These are phyloP conservation scores for Thymallus thymallus DNA, from an alignment of 2,113 vertebrate species.

Conservation along the genomic window DNA sequence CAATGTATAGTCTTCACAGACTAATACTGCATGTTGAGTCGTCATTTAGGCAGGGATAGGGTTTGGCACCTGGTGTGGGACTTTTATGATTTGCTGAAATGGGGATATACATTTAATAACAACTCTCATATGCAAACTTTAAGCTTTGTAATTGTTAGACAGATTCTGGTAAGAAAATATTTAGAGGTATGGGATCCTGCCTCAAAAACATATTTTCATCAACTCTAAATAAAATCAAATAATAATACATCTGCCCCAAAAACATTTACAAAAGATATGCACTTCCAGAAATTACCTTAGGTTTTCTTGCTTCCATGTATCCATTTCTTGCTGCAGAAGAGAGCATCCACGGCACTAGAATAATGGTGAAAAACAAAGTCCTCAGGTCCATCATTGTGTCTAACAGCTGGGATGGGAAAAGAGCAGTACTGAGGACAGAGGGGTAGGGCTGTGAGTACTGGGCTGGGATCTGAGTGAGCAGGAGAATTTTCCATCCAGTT, in stretches of 20 bases:
- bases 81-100: no score
- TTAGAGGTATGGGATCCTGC: not conserved
- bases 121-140: not conserved
- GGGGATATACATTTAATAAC: no score
- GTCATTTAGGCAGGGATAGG: not conserved
- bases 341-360: constrained; percentile 73
- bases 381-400: constrained; percentile 76
- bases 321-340: constrained; percentile 57
- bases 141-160: not conserved
- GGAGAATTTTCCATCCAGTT: constrained; percentile 83
- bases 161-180: not conserved
- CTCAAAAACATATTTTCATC: not conserved
- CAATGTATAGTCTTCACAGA: no score
- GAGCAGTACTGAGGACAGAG: constrained; percentile 50
- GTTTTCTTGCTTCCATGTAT: constrained; percentile 49
- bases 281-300: constrained; percentile 47
- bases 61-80: not conserved
- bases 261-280: not conserved
- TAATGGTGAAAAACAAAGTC: constrained; percentile 68
- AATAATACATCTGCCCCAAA: not conserved
- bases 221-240: not conserved
- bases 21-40: not conserved
- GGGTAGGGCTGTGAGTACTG: constrained; percentile 54
- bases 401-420: constrained; percentile 43
- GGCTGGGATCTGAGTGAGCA: constrained; percentile 66